Evolutionary conservation across 2,113 vertebrate species (phyloP), one percentile per base, ranked within the genome.

Genomic region (Xenopus laevis): DNA sequence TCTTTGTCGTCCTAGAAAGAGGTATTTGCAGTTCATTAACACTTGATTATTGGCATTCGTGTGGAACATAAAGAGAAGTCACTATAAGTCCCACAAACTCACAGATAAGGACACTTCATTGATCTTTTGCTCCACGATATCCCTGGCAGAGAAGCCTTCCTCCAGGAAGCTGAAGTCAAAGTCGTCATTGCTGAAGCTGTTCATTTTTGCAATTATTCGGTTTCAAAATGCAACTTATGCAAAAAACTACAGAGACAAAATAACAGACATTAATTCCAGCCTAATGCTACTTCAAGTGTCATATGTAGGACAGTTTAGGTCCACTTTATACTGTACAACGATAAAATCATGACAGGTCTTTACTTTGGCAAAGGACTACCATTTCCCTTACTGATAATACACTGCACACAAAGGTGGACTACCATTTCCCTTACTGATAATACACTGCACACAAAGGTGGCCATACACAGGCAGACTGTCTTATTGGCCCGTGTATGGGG

Each of bases 81-180:
- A 65, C 67, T 23, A 12, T 40, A 6, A 27, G 13, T 7, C 20
- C 7, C 9, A 0, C 4, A 68, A 79, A 83, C 93, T 93, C 82
- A 98, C 97, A 0, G 95, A 95, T 78, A 88, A 86, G 52, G 92
- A 97, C n/a, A 93, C 93, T 89, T 98, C 96, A 45, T 96, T 98
- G 81, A 98, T 96, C 85, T 95, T 98, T 86, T 98, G 95, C 81
- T 98, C 95, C 80, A 98, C 87, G 62, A 94, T 93, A 79, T 99
- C 95, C 80, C 93, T 92, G 78, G 96, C 95, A 85, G 91, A 91
- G 81, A 99, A 99, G 53, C 96, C 97, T 85, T 99, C 97, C 4
- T 98, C 95, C 13, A 99, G 90, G 83, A 97, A 95, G 72, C 90
- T 86, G 81, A 96, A 90, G 61, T 94, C 93, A 84, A 94, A 88